phyloP scores from a whole-genome alignment of 1,140 invertebrate species.

The Agrypnia vestita region DNA sequence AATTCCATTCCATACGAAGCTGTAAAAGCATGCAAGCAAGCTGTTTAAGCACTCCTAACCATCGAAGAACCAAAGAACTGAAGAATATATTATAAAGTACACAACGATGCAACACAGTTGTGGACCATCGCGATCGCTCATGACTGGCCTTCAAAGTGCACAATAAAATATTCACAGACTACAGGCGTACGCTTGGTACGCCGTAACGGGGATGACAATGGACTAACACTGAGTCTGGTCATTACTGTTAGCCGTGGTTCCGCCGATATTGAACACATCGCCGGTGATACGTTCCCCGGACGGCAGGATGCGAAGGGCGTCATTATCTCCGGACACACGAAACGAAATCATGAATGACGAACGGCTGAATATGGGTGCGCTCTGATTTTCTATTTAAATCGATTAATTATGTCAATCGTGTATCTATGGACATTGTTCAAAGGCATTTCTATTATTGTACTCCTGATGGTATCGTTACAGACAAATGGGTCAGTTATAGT shows the following conservation, averaged over 20 bases:
- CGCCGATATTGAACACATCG: not conserved
- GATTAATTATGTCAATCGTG: not conserved
- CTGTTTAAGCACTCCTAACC: constrained; percentile 16
- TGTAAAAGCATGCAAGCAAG: constrained; percentile 25
- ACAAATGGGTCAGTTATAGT: too few relatives aligned
- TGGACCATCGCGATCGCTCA: not conserved
- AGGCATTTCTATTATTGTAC: too few relatives aligned
- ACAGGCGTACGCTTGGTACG: not conserved
- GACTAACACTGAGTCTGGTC: constrained; percentile 28
- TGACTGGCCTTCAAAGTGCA: not conserved
- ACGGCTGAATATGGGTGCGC: not conserved
- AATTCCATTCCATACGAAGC: constrained; percentile 15
- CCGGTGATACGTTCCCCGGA: not conserved
- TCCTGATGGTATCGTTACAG: too few relatives aligned
- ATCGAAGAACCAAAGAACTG: constrained; percentile 6
- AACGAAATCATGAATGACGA: constrained; percentile 23
- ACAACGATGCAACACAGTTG: constrained; percentile 4
- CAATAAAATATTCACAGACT: constrained; percentile 1
- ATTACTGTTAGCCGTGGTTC: constrained; percentile 31
- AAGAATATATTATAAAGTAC: not conserved
- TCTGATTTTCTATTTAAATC: not conserved
- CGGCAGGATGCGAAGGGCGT: constrained; percentile 1
- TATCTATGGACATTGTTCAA: too few relatives aligned
- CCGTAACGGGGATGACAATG: constrained; percentile 19
- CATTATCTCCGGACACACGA: constrained; percentile 18